A percentile compares a stretch with the other conserved stretches of the same genome.
Evolutionary conservation across 2,113 vertebrate species (phyloP).

Genomic region (Hystrix brachyura): DNA sequence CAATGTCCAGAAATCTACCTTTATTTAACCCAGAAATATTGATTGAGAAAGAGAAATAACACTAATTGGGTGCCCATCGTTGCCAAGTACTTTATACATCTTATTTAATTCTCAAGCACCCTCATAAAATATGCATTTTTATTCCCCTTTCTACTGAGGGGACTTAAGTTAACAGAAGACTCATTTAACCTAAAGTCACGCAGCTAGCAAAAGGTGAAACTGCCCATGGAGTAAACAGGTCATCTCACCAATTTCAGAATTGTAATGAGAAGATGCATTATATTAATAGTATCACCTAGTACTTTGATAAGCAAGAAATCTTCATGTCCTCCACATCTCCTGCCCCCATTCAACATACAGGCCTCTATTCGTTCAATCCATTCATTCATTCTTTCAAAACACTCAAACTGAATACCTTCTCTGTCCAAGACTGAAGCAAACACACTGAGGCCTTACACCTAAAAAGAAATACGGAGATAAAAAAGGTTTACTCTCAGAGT

Average conservation of each 20-base stretch:
- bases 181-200: neutral
- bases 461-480: neutral
- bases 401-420: neutral
- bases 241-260: neutral
- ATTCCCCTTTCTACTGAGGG: neutral
- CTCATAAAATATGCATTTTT: neutral
- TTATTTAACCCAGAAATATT: neutral
- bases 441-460: fast-evolving
- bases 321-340: neutral
- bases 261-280: neutral
- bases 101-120: neutral
- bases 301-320: neutral
- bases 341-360: neutral
- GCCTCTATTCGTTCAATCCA: neutral
- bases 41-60: neutral
- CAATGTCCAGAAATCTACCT: neutral
- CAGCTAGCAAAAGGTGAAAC: neutral
- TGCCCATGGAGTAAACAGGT: neutral
- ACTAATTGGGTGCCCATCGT: neutral
- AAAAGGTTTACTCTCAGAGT: slow-evolving; percentile 21
- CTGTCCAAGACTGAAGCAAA: neutral
- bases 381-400: neutral
- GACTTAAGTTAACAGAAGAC: neutral
- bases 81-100: neutral
- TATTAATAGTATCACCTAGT: neutral